Conservation (phyloP, 2,888 invertebrate genomes). For the Scrobipalpa costella region DNA sequence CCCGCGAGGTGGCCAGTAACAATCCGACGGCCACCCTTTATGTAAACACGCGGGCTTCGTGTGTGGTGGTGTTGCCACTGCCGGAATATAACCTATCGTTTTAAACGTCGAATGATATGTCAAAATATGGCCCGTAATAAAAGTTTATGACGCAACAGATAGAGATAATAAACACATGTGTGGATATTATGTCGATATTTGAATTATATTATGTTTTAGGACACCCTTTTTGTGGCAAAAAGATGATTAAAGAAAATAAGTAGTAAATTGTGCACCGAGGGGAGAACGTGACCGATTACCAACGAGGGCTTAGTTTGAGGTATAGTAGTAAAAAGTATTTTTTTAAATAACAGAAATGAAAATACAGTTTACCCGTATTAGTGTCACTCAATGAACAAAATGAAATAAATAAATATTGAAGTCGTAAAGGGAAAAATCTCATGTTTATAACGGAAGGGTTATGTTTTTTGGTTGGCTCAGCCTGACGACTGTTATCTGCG, state of each 20-base stretch:
- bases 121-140: constrained; percentile 18
- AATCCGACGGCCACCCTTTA: constrained; percentile 29
- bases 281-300: too few relatives aligned
- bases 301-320: too few relatives aligned
- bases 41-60: constrained; percentile 35
- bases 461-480: neutral
- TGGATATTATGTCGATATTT: neutral
- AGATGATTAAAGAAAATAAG: too few relatives aligned
- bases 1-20: constrained; percentile 28
- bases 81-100: constrained; percentile 20
- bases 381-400: too few relatives aligned
- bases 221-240: neutral
- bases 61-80: constrained; percentile 34
- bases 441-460: constrained; percentile 20
- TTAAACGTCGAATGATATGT: constrained; percentile 16
- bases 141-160: constrained; percentile 13
- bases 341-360: too few relatives aligned
- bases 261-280: too few relatives aligned
- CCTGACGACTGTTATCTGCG: constrained; percentile 23
- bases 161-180: neutral
- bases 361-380: too few relatives aligned
- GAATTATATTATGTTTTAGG: neutral
- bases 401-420: neutral
- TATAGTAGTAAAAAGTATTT: too few relatives aligned
- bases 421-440: neutral